phyloP scores from a whole-genome alignment of 1,140 invertebrate genomes.

The Pectinophora gossypiella region DNA sequence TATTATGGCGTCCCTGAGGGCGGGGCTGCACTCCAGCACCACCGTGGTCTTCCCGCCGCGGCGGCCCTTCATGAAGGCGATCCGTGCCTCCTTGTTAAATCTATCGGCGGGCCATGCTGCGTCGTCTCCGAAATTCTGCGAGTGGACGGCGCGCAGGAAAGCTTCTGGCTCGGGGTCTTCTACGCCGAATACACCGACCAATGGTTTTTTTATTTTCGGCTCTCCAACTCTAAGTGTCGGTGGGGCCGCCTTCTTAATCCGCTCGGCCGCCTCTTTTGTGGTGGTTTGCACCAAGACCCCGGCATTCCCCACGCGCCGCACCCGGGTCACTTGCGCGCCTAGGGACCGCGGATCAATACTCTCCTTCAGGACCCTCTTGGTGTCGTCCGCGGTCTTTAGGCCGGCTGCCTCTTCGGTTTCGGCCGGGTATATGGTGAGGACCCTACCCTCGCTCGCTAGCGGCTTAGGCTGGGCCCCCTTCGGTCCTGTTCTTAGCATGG shows the following conservation, averaged over 20 bases:
- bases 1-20: neutral
- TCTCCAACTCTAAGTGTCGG: conserved; percentile 1
- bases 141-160: neutral
- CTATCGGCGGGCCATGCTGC: neutral
- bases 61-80: neutral
- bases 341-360: neutral
- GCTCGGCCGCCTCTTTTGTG: neutral
- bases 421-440: too few species aligned
- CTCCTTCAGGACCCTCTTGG: neutral
- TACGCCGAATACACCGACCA: conserved; percentile 1
- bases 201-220: neutral
- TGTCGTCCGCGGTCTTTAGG: conserved; percentile 2
- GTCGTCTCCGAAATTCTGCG: conserved; percentile 13
- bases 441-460: too few species aligned
- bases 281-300: conserved; percentile 13
- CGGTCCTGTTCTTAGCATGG: too few species aligned
- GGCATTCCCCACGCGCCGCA: conserved; percentile 14
- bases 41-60: neutral
- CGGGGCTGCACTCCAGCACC: neutral
- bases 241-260: conserved; percentile 2
- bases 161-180: neutral
- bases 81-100: neutral
- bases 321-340: neutral
- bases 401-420: neutral
- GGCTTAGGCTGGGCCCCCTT: too few species aligned